Percentiles rank a stretch among this genome's conserved stretches.
Evolutionary conservation across 2,888 invertebrate genomes (phyloP).

Genomic region (Parthenolecanium corni): DNA sequence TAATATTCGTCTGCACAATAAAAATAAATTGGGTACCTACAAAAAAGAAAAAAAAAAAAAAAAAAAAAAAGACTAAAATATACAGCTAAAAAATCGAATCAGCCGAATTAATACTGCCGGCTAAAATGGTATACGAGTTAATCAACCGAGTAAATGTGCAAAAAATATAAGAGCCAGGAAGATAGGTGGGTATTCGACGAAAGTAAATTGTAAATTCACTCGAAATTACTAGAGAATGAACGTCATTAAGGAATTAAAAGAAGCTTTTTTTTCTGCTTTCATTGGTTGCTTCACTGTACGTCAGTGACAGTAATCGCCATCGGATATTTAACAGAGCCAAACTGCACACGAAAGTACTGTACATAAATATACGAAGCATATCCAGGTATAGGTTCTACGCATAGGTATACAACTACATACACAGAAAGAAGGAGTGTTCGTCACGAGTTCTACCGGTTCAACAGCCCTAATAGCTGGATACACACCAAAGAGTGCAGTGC

Average conservation of each 20-base stretch:
- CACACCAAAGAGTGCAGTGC: constrained; percentile 14
- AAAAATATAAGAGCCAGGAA: too few species aligned
- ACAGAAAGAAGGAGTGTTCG: constrained; percentile 21
- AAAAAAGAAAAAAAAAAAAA: too few species aligned
- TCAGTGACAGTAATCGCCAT: constrained; percentile 15
- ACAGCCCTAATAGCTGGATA: constrained; percentile 22
- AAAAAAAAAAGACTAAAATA: too few species aligned
- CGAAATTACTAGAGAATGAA: constrained; percentile 14
- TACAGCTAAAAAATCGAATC: too few species aligned
- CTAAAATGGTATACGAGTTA: too few species aligned
- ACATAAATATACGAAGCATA: too few species aligned
- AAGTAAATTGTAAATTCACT: constrained; percentile 12
- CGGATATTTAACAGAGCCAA: constrained; percentile 12
- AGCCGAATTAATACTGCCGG: too few species aligned
- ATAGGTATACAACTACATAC: too few species aligned
- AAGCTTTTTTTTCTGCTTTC: background rate
- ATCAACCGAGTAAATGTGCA: too few species aligned
- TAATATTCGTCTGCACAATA: too few species aligned
- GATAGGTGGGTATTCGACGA: background rate
- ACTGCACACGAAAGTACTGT: background rate
- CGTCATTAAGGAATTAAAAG: constrained; percentile 22
- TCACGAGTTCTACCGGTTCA: constrained; percentile 24
- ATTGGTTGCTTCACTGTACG: background rate
- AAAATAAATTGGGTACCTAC: too few species aligned
- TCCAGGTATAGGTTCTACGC: too few species aligned